phyloP scores from a whole-genome alignment of 2,113 vertebrate species.

The Sorex fumeus region DNA sequence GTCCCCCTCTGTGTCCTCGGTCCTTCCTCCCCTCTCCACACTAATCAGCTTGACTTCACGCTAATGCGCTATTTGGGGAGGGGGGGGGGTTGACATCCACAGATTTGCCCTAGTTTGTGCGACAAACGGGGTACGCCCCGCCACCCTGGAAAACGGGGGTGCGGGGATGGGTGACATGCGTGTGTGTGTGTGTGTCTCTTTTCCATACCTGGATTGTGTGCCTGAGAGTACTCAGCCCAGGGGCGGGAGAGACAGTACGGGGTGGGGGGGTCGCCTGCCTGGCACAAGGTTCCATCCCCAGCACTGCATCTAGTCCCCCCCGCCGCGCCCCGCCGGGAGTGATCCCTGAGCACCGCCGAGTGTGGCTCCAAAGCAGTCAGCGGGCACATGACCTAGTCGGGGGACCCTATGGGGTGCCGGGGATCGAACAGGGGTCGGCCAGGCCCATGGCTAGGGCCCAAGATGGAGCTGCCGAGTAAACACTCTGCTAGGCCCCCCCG shows the following conservation, averaged over 20 bases:
- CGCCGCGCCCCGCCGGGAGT: too few species aligned
- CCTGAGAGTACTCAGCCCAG: not conserved
- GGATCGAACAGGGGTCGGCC: too few species aligned
- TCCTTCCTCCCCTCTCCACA: constrained; percentile 76
- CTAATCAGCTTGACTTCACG: constrained; percentile 81
- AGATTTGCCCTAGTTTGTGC: constrained; percentile 4
- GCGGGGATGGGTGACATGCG: not conserved
- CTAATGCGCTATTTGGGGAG: constrained; percentile 72
- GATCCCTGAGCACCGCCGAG: too few species aligned
- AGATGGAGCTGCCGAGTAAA: not conserved
- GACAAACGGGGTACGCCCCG: not conserved
- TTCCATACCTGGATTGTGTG: not conserved
- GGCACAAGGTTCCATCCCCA: too few species aligned
- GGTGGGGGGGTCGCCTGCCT: too few species aligned
- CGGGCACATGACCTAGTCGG: too few species aligned
- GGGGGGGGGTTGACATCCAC: constrained; percentile 69
- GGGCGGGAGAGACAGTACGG: too few species aligned
- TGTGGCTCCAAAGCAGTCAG: too few species aligned
- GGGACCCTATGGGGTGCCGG: too few species aligned
- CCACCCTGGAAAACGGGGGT: not conserved
- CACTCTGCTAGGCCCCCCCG: not conserved
- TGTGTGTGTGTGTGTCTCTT: not conserved
- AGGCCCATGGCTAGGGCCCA: too few species aligned
- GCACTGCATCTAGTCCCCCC: too few species aligned
- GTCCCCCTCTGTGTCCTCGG: constrained; percentile 55